These are phyloP conservation scores for Gymnothorax reevesii DNA, from an alignment of 2,797 vertebrate species.

Conservation along the genomic window DNA sequence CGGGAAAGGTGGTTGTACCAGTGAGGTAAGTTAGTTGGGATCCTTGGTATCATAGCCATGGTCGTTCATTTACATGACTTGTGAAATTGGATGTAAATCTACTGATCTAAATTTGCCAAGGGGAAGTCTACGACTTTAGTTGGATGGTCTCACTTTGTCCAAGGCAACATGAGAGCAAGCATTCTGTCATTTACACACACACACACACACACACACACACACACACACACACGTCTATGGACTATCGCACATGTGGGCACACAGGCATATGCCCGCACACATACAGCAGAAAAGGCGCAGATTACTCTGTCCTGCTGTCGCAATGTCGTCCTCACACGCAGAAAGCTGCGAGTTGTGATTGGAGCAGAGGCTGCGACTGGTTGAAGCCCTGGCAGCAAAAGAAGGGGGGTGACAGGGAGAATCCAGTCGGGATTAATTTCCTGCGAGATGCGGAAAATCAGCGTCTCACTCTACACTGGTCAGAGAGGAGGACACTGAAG, in stretches of 20 bases:
- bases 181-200: not conserved
- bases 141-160: not conserved
- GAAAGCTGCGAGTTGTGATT: not conserved
- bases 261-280: not conserved
- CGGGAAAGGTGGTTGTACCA: no score
- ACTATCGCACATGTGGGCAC: not conserved
- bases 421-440: slow-evolving; percentile 63
- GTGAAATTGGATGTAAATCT: not conserved
- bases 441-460: slow-evolving; percentile 53
- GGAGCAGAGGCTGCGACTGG: slow-evolving; percentile 4
- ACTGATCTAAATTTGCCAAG: not conserved
- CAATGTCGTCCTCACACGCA: not conserved
- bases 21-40: no score
- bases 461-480: slow-evolving; percentile 56
- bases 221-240: not conserved
- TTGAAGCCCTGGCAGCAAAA: slow-evolving; percentile 38
- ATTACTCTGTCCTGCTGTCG: not conserved
- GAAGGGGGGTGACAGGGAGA: slow-evolving; percentile 34
- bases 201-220: not conserved
- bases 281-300: not conserved
- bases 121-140: not conserved
- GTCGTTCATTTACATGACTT: not conserved
- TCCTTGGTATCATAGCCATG: not conserved
- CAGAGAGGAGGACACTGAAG: slow-evolving; percentile 50
- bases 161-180: not conserved